Percentiles rank a stretch among this genome's conserved stretches.
phyloP scores from a whole-genome alignment of 1,140 invertebrate species.

The Metopolophium dirhodum region DNA sequence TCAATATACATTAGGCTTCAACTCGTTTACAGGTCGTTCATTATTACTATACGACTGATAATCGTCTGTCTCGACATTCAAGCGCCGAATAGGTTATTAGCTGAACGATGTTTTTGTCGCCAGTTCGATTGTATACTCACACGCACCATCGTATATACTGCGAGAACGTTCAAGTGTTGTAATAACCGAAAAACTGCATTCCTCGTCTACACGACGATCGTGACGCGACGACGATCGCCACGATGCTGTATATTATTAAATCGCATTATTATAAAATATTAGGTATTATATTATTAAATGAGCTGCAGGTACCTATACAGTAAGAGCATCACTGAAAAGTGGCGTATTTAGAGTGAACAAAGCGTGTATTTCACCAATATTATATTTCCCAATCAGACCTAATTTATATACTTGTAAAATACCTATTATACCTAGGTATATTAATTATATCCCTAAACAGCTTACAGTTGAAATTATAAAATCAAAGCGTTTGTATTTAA shows the following conservation, averaged over 20 bases:
- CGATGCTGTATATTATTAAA: neutral
- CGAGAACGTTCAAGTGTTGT: neutral
- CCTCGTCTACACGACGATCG: neutral
- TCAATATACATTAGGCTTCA: neutral
- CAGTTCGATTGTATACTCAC: neutral
- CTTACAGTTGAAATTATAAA: too few relatives aligned
- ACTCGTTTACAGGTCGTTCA: neutral
- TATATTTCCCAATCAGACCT: too few relatives aligned
- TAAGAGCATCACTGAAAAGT: neutral
- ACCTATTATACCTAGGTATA: too few relatives aligned
- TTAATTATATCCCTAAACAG: too few relatives aligned
- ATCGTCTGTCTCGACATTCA: neutral
- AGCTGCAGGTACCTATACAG: too few relatives aligned
- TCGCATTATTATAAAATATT: neutral
- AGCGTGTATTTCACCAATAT: too few relatives aligned
- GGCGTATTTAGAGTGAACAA: neutral
- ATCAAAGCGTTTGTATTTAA: too few relatives aligned
- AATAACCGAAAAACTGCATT: neutral
- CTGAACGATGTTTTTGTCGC: neutral
- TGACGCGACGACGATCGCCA: neutral
- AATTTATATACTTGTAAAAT: too few relatives aligned
- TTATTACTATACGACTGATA: neutral
- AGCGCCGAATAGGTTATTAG: too few relatives aligned
- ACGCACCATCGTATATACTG: too few relatives aligned
- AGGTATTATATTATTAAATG: neutral